phyloP scores from a whole-genome alignment of 2,888 invertebrate species.

The Cephus nigrinus region DNA sequence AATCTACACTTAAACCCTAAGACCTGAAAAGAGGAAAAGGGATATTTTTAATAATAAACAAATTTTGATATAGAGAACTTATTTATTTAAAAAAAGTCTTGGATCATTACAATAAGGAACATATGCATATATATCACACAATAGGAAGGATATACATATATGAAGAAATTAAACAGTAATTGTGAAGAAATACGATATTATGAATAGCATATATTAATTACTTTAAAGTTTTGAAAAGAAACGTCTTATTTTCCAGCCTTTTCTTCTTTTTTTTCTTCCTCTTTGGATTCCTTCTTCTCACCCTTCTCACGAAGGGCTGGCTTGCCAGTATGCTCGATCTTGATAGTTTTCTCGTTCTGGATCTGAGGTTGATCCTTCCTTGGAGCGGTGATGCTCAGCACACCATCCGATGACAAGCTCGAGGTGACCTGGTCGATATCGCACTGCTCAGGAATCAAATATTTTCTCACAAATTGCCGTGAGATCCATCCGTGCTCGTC shows the following conservation, averaged over 20 bases:
- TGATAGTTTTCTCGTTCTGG: conserved; percentile 13
- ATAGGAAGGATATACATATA: neutral
- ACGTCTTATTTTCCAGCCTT: neutral
- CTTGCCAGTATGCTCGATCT: conserved; percentile 20
- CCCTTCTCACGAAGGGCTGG: conserved; percentile 11
- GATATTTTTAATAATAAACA: no score
- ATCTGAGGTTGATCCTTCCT: conserved; percentile 39
- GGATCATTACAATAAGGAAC: neutral
- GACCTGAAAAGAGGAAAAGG: neutral
- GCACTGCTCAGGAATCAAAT: conserved; percentile 77
- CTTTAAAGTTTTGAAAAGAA: neutral
- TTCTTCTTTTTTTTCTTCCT: neutral
- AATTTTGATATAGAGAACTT: neutral
- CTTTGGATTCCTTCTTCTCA: neutral
- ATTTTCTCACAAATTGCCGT: conserved; percentile 79
- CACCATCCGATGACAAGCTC: conserved; percentile 78
- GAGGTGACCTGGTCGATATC: conserved; percentile 78
- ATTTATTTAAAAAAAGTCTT: conserved; percentile 5
- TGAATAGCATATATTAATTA: neutral
- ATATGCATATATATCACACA: neutral
- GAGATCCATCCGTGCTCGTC: conserved; percentile 85
- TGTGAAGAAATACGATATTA: neutral
- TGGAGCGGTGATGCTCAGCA: conserved; percentile 75
- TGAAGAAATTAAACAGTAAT: neutral
- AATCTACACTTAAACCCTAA: neutral